Percentiles rank a stretch among this genome's conserved stretches.
Conservation (phyloP, 2,113 vertebrate genomes). For the Apistogramma diplotaenia region DNA sequence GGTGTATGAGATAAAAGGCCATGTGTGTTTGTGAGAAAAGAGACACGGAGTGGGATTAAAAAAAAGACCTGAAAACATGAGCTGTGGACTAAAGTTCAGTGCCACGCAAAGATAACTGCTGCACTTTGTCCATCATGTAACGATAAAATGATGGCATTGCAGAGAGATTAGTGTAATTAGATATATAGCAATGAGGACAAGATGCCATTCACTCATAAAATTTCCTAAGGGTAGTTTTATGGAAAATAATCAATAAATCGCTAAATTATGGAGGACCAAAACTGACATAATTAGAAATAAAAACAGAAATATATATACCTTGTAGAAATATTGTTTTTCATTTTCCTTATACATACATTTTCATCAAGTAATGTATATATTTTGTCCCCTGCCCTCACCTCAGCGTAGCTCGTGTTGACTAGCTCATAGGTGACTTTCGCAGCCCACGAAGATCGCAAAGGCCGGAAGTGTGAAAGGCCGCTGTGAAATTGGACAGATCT, state of each 20-base stretch:
- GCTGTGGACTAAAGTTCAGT: constrained; percentile 36
- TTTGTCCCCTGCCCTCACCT: too few species aligned
- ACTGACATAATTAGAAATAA: too few species aligned
- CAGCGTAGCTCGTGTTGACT: too few species aligned
- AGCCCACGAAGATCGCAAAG: too few species aligned
- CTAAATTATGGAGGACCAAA: too few species aligned
- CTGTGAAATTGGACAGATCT: too few species aligned
- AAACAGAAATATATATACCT: too few species aligned
- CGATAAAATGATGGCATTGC: not conserved
- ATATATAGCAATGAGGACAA: not conserved
- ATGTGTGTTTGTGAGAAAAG: not conserved
- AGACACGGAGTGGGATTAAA: not conserved
- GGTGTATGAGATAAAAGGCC: not conserved
- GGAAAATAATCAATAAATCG: not conserved
- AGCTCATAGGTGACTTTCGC: too few species aligned
- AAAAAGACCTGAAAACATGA: not conserved
- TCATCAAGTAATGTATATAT: too few species aligned
- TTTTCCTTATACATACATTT: too few species aligned
- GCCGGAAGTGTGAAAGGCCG: too few species aligned
- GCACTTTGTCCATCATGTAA: constrained; percentile 7
- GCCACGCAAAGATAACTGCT: not conserved
- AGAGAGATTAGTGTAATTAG: not conserved
- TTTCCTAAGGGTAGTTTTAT: not conserved
- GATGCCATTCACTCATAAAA: not conserved
- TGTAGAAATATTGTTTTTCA: too few species aligned